Evolutionary conservation across 30 jellyfish, hydroid and myxozoan genomes (phyloP).

Genomic region (Aurelia aurita): DNA sequence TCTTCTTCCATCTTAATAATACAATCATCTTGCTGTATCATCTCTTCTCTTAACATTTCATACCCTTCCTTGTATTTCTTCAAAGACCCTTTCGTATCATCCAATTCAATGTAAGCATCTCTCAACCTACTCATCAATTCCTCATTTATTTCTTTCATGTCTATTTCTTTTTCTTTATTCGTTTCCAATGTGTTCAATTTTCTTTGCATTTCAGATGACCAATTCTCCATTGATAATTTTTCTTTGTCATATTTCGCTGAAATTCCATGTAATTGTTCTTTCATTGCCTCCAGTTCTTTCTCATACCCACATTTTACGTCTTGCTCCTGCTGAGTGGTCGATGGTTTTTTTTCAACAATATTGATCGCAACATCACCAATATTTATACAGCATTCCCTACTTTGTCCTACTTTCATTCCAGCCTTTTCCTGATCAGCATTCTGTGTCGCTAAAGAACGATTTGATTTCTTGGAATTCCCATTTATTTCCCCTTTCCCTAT

Average conservation of each 20-base stretch:
- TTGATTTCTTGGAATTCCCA: too few species aligned
- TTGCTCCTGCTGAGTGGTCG: neutral
- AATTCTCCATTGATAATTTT: neutral
- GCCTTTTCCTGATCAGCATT: neutral
- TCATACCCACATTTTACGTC: neutral
- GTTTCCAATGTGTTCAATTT: neutral
- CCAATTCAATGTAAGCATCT: conserved; percentile 5
- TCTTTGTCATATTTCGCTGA: neutral
- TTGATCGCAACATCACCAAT: conserved; percentile 17
- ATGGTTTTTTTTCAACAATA: neutral
- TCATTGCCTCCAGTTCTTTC: neutral
- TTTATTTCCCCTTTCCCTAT: too few species aligned
- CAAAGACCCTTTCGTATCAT: neutral
- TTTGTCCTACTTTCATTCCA: neutral
- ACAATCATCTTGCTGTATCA: neutral
- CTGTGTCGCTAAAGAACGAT: too few species aligned
- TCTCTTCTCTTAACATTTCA: neutral
- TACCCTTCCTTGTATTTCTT: neutral
- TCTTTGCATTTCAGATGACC: conserved; percentile 4
- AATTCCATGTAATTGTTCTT: neutral
- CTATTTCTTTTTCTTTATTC: neutral
- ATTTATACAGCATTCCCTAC: conserved; percentile 10
- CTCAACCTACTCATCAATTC: neutral
- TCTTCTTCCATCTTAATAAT: neutral
- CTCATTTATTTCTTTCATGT: neutral